Evolutionary conservation across 2,888 invertebrate species (phyloP).

Genomic region (Leptothorax acervorum): DNA sequence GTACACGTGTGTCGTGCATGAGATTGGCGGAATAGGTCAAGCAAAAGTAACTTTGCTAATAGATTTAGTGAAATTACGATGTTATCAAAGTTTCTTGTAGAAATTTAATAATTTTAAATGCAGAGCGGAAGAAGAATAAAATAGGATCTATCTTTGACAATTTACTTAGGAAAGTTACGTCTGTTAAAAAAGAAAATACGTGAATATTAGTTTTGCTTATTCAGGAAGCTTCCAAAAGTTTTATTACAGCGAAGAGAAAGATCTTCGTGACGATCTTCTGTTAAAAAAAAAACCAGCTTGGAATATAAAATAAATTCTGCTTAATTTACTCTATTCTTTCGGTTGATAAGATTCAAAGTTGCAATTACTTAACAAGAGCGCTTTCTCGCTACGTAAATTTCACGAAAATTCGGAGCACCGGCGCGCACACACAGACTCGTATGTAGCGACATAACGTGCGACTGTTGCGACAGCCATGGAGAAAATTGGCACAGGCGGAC

Average conservation of each 20-base stretch:
- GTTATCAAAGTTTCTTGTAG: background rate
- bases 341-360: background rate
- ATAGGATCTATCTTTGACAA: background rate
- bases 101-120: conserved; percentile 24
- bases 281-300: background rate
- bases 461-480: conserved; percentile 31
- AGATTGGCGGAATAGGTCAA: background rate
- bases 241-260: background rate
- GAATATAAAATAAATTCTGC: background rate
- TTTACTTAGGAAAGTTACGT: conserved; percentile 23
- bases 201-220: conserved; percentile 24
- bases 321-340: background rate
- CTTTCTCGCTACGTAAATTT: conserved; percentile 22
- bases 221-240: background rate
- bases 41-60: background rate
- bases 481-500: conserved; percentile 48
- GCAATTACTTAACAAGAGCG: conserved; percentile 21
- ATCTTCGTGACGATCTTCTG: conserved; percentile 1
- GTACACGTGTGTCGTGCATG: background rate
- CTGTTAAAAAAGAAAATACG: background rate
- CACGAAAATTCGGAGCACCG: conserved; percentile 20
- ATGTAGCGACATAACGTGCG: conserved; percentile 30
- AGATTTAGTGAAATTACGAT: background rate
- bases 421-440: background rate
- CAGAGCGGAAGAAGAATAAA: background rate